phyloP scores from a whole-genome alignment of 2,888 invertebrate species.

The Dione juno region DNA sequence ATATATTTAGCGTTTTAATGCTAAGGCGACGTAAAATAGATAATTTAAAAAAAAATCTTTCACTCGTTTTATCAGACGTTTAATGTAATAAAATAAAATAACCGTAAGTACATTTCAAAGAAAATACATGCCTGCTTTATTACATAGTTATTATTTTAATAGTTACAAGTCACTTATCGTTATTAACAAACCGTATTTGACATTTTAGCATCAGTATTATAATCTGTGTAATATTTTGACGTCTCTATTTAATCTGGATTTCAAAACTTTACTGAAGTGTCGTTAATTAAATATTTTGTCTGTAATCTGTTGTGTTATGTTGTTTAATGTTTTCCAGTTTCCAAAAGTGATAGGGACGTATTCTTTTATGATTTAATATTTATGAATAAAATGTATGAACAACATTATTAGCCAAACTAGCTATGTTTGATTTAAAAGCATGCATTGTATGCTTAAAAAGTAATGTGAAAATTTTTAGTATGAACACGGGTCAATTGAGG shows the following conservation, averaged over 20 bases:
- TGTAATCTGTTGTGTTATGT: constrained; percentile 16
- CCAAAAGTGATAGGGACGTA: constrained; percentile 15
- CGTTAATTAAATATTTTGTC: background rate
- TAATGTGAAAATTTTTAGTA: constrained; percentile 61
- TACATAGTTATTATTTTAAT: too few relatives aligned
- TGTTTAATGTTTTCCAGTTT: background rate
- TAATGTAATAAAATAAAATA: too few relatives aligned
- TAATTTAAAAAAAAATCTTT: too few relatives aligned
- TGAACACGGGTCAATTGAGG: constrained; percentile 63
- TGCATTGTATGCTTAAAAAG: constrained; percentile 71
- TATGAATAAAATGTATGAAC: constrained; percentile 24
- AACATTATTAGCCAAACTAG: background rate
- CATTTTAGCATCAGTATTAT: background rate
- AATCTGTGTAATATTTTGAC: background rate
- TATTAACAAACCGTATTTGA: background rate
- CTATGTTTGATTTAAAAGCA: constrained; percentile 66
- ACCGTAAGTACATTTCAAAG: too few relatives aligned
- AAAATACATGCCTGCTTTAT: too few relatives aligned
- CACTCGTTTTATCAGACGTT: too few relatives aligned
- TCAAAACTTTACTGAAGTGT: background rate
- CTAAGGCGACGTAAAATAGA: too few relatives aligned
- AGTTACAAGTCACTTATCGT: too few relatives aligned
- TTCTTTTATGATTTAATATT: constrained; percentile 7
- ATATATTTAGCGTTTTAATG: too few relatives aligned
- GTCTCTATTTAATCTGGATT: background rate